Evolutionary conservation across 2,797 vertebrate genomes (phyloP).

Genomic region (Urocyon cinereoargenteus): DNA sequence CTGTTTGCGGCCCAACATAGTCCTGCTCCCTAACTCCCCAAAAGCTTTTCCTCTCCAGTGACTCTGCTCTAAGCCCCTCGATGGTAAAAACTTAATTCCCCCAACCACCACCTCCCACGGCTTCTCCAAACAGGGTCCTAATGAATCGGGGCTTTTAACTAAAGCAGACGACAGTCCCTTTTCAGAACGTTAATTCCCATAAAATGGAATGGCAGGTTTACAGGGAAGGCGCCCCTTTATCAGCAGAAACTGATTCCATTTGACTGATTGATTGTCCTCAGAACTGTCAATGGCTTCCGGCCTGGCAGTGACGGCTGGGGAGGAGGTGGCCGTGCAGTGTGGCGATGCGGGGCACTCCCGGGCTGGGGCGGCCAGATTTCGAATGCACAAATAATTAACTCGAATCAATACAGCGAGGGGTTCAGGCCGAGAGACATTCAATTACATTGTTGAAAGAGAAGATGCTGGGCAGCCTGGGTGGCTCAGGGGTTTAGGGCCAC

Average conservation of each 20-base stretch:
- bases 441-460: slow-evolving; percentile 56
- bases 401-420: slow-evolving; percentile 20
- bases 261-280: neutral
- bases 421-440: slow-evolving; percentile 67
- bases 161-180: slow-evolving; percentile 67
- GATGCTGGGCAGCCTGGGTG: neutral
- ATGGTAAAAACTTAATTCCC: neutral
- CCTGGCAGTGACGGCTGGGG: neutral
- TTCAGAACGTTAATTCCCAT: slow-evolving; percentile 79
- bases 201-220: neutral
- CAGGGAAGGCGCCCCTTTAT: slow-evolving; percentile 49
- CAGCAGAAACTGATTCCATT: slow-evolving; percentile 62
- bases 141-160: slow-evolving; percentile 82
- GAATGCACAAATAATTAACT: slow-evolving; percentile 61
- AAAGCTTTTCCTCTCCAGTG: slow-evolving; percentile 70
- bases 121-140: slow-evolving; percentile 64
- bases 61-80: neutral
- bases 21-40: slow-evolving; percentile 75
- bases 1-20: slow-evolving; percentile 72
- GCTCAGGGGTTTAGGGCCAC: too few relatives aligned
- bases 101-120: neutral
- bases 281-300: neutral
- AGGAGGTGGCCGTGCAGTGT: neutral
- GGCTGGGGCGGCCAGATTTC: neutral
- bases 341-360: neutral